Base-by-base conservation (phyloP, 2,888 invertebrate species). In the Cantharis rustica region DNA sequence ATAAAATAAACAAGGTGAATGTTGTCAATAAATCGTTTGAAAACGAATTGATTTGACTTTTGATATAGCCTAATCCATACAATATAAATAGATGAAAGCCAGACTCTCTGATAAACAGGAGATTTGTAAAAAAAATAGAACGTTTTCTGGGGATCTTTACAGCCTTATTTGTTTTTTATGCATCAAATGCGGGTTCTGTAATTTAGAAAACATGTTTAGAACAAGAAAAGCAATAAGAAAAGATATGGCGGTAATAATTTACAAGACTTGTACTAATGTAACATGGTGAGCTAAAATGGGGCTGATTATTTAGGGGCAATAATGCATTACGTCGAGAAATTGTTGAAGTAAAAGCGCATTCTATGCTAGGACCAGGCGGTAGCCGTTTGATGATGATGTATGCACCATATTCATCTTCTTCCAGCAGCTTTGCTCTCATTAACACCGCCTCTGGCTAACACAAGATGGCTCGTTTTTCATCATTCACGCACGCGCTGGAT, bases 381-480 rank as follows among this genome's bases (percentile, higher is more conserved):
- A 31, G 73, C 79, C 75, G 72, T 82, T 82, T 82, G 81, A 83
- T 82, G 82, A 81, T 82, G 82, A 83, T 82, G 79, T 82, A 82
- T 83, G 81, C 82, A 80, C 72, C 80, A 79, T 82, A 82, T 82
- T 81, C 82, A 81, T 82, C 83, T 83, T 83, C 80, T 77, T 79
- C 75, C 75, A 81, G 79, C 76, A 81, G 81, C 80, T 80, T 79
- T 81, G 83, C 82, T 81, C 84, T 85, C 84, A 85, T 85, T 85
- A 85, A 85, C 84, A 83, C 83, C 82, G 83, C 82, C 84, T 80
- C 82, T 80, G 82, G 84, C 84, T 83, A 84, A 84, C 84, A 84
- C 84, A 82, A 84, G 85, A 83, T 80, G 83, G 83, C 84, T 84
- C 84, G 84, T 85, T 85, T 85, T 85, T 85, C 85, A 85, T 85